Base-by-base conservation (phyloP, 2,797 vertebrate species). In the Eulemur mongoz region DNA sequence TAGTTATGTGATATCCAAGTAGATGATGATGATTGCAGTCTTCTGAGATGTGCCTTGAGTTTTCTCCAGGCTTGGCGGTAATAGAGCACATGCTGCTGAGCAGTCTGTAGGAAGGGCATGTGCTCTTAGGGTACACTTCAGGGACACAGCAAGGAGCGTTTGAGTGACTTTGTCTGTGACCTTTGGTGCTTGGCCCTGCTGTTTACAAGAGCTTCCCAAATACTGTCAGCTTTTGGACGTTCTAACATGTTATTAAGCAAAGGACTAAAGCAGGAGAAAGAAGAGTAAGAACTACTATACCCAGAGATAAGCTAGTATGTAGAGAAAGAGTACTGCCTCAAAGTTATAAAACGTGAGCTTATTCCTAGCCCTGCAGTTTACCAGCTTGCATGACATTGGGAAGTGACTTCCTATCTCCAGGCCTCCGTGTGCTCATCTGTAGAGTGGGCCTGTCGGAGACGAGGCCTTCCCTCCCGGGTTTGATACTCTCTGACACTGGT, bases 151-250 rank as follows among this genome's bases (percentile, higher is more conserved):
- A 6, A 92, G 78, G 69, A 91, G 25, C 7, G 40, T 59, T 17
- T 20, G 72, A 73, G 18, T 87, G 63, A 91, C 96, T 95, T 89
- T 75, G 76, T 88, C 88, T 27, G 12, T 95, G 94, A 95, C 96
- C 88, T 96, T 93, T 79, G 50, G 61, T 93, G 69, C 25, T 20
- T 59, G 38, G 59, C 88, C 87, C 90, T 40, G 69, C 97, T 82
- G 88, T 59, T 59, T 81, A 78, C 2, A n/a, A 72, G 82, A 86
- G 45, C 76, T 83, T 95, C 89, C 82, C 40, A 54, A 92, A 65
- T 79, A 54, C 91, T 9, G 22, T 25, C 45, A 54, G 81, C 52
- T 50, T 78, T 93, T 84, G 92, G 63, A 90, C 95, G 89, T 93
- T 52, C 72, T 94, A 40, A 80, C 5, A 3, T 63, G 87, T 78